Base-by-base conservation (phyloP, 2,113 vertebrate species). In the Panurus biarmicus region DNA sequence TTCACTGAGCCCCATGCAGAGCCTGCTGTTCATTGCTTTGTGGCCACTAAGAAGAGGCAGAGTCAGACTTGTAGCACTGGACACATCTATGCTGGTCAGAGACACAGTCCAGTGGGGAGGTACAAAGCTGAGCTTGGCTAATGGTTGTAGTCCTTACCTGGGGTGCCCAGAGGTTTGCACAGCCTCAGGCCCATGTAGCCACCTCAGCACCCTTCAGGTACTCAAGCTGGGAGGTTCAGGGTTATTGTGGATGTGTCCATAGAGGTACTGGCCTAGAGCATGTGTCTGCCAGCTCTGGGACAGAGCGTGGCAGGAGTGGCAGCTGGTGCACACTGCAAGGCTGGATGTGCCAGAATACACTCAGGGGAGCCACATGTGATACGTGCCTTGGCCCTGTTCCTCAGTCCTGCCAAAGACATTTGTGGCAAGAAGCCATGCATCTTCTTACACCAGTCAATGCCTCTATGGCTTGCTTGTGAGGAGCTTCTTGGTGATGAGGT, bases 1-100 rank as follows among this genome's bases (percentile, higher is more conserved):
- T 44, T 83, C 42, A 11, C 19, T 47, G 71, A 79, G 33, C 21
- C 36, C 40, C 0, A 0, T 0, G 0, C 35, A 76, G n/a, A 85
- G 19, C 33, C 53, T 11, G 2, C 35, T 74, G 44, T 16, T 80
- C 62, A 21, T 24, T 75, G 44, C 42, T 84, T 89, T 84, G 70
- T 45, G 56, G 24, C 35, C 69, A 44, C 33, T 4, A 2, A 38
- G 35, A 36, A 75, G 79, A 79, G 38, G 44, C 22, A 69, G 5
- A 70, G 48, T 47, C 51, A 78, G 44, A 21, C 35, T 13, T 70
- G 35, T 22, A 33, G 69, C 3, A 2, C 29, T 40, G 42, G 51
- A 4, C 42, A 12, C 44, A 54, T 23, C 45, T 26, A 2, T 47
- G 22, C 57, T 76, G 11, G 19, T 61, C 36, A 26, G 10, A 72